Base-by-base conservation (phyloP, 2,888 invertebrate genomes). In the Unio delphinus region DNA sequence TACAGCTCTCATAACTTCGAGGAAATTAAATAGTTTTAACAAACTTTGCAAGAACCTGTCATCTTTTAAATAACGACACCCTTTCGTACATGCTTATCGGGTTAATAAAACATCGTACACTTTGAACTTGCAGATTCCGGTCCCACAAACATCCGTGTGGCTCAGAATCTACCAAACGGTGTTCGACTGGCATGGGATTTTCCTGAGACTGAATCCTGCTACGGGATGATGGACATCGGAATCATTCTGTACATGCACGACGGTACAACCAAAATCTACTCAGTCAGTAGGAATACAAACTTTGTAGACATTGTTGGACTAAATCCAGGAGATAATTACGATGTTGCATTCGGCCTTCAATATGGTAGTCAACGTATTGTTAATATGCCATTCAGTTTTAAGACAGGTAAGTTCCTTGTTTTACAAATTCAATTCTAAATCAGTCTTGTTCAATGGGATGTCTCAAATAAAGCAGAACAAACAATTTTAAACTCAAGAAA, bases 61-160 rank as follows among this genome's bases (percentile, higher is more conserved):
- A 45, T 45, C 2, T 45, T 45, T 45, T 11, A 11, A 11, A 34
- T 8, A 34, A 34, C 8, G 34, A 45, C 45, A 11, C 3, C 3
- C 0, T 15, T 1, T 45, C 15, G 15, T 15, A 45, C 15, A 45
- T 45, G 45, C 15, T 15, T 45, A 45, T 45, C 15, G 0, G 11
- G 11, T 15, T 15, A 45, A 45, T 45, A 45, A 45, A 45, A 45
- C 34, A 45, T 15, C 3, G 11, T 45, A 15, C 8, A 11, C 15
- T 45, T 45, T 45, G 15, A 15, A 45, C 45, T 45, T 45, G 45
- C 15, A 78, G 78, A 78, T 64, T 70, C 78, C 61, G 78, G 75
- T 18, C 78, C 78, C 28, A 72, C 71, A 26, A 69, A 78, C 55
- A 68, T 78, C 18, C 56, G 63, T 20, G 69, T 78, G 5, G 69